phyloP scores from a whole-genome alignment of 2,113 vertebrate genomes.

The Gobius niger region DNA sequence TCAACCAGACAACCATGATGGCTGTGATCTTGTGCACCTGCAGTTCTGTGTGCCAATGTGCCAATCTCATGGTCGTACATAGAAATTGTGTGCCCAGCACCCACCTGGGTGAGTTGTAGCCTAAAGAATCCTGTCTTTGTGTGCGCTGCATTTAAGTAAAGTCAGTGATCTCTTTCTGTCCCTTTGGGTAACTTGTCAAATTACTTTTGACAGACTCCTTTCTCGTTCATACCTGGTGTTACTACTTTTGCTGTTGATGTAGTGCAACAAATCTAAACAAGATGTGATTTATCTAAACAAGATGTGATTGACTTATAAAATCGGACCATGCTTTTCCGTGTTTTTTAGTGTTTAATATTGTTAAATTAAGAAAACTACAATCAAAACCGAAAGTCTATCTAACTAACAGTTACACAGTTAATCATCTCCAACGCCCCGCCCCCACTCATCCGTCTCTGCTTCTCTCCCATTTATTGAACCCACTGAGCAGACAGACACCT shows the following conservation, averaged over 20 bases:
- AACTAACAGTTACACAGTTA: constrained; percentile 51
- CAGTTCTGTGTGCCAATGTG: constrained; percentile 43
- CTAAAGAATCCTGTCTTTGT: constrained; percentile 70
- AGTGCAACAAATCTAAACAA: background rate
- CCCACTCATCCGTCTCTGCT: constrained; percentile 9
- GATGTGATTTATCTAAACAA: background rate
- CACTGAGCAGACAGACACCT: constrained; percentile 51
- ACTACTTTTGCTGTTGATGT: background rate
- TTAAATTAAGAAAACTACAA: no score
- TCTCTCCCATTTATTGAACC: constrained; percentile 49
- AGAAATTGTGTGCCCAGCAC: constrained; percentile 48
- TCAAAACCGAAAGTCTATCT: background rate
- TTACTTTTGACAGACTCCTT: constrained; percentile 27
- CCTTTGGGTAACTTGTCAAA: constrained; percentile 17
- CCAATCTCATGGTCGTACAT: constrained; percentile 32
- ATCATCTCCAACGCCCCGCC: constrained; percentile 36
- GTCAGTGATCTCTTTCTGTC: constrained; percentile 57
- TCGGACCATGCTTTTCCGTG: no score
- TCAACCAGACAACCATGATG: constrained; percentile 55
- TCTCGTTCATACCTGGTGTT: constrained; percentile 13
- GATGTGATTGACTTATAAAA: no score
- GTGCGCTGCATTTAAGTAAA: constrained; percentile 44
- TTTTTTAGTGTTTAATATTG: no score
- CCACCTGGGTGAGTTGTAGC: constrained; percentile 54
- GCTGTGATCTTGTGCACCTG: constrained; percentile 57